Conservation (phyloP, 2,888 invertebrate genomes). For the Xylophagus ater region DNA sequence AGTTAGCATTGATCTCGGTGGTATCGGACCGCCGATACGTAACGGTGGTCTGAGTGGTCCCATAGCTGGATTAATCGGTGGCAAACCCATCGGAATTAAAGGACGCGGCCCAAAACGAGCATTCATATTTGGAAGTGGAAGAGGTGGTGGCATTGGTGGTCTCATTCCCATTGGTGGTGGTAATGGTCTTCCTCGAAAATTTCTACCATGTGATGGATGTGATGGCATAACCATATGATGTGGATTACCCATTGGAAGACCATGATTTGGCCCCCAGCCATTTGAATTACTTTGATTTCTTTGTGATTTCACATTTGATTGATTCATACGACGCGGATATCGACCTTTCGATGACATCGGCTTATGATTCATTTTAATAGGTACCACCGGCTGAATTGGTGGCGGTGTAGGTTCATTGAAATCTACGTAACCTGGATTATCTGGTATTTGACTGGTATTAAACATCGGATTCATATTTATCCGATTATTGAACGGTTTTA, state of each 20-base stretch:
- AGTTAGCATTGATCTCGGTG: constrained; percentile 3
- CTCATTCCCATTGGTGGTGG: constrained; percentile 24
- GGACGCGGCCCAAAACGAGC: constrained; percentile 14
- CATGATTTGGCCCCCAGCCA: constrained; percentile 16
- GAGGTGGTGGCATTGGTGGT: constrained; percentile 22
- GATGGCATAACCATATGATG: constrained; percentile 2
- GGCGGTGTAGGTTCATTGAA: constrained; percentile 32
- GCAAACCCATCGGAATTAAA: constrained; percentile 15
- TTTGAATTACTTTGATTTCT: constrained; percentile 8
- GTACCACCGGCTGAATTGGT: constrained; percentile 3
- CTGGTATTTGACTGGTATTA: constrained; percentile 35
- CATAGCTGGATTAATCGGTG: constrained; percentile 13
- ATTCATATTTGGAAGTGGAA: constrained; percentile 10
- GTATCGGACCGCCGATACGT: constrained; percentile 10
- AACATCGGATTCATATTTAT: constrained; percentile 28
- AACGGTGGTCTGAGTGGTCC: constrained; percentile 10
- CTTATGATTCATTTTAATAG: constrained; percentile 4
- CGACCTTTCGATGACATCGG: constrained; percentile 2
- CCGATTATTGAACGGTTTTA: constrained; percentile 11
- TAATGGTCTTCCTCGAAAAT: constrained; percentile 20
- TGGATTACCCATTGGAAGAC: constrained; percentile 11
- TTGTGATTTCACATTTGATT: neutral
- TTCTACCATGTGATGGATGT: constrained; percentile 18
- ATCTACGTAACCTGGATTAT: constrained; percentile 38
- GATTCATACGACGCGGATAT: constrained; percentile 1